These are phyloP conservation scores for Calyptomena viridis DNA, from an alignment of 2,113 vertebrate species.

Conservation along the genomic window DNA sequence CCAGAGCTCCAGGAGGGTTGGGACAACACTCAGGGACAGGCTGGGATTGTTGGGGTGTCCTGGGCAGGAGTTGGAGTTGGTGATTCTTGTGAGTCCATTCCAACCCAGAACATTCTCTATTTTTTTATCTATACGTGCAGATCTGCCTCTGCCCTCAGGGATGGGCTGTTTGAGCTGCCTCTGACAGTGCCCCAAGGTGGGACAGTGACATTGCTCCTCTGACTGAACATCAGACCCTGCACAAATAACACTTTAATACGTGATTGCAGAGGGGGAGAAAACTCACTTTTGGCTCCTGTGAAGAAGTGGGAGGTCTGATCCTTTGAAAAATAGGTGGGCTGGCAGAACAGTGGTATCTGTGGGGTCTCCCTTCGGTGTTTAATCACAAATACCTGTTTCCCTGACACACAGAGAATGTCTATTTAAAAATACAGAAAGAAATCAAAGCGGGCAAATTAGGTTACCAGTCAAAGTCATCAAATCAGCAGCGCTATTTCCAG, in stretches of 20 bases:
- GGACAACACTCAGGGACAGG: not conserved
- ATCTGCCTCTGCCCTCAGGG: not conserved
- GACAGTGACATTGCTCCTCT: not conserved
- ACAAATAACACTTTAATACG: not conserved
- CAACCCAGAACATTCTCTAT: not conserved
- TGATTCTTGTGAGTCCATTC: not conserved
- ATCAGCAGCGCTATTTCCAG: not conserved
- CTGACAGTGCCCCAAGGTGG: not conserved
- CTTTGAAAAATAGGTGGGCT: not conserved
- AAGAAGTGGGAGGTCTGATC: not conserved
- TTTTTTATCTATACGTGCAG: not conserved
- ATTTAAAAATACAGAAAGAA: not conserved
- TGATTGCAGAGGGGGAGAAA: rapidly evolving
- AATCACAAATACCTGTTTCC: not conserved
- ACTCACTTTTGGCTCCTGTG: not conserved
- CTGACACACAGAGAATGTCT: not conserved
- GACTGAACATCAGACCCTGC: not conserved
- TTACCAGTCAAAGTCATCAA: not conserved
- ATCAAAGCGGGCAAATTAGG: not conserved
- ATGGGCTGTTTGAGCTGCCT: not conserved
- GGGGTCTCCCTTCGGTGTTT: not conserved
- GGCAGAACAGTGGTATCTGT: not conserved
- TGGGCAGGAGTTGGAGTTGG: rapidly evolving
- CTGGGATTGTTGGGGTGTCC: not conserved
- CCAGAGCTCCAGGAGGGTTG: not conserved